Evolutionary conservation across 1,140 invertebrate genomes (phyloP), one percentile per base, ranked within the genome.

Genomic region (Rhyacophila brunnea): DNA sequence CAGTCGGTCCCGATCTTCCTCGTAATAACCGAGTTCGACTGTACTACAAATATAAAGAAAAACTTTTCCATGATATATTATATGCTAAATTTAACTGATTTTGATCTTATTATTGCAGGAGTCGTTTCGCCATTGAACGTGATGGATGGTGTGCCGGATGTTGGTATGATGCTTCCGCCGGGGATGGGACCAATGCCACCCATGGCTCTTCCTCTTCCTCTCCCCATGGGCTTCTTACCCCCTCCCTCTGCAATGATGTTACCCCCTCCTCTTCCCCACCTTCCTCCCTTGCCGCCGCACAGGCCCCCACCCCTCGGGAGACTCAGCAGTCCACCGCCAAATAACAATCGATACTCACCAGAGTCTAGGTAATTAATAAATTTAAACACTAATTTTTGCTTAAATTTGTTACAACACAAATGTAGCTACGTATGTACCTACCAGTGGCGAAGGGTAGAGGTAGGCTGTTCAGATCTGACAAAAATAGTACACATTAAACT

Each of bases 291-390:
- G 32, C 73, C 73, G 43, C 67, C 74, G 36, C 71, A 72, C 57
- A 70, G 74, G 4, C 74, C 74, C 20, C 74, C 75, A 46, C 76
- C 75, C 10, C 66, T 77, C 1, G 74, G 76, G 14, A 61, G 75
- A 1, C 58, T 77, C 50, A 74, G 74, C 42, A 61, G 59, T 36
- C 63, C 56, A 11, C 40, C 49, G 51, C 57, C 46, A 40, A 35
- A 40, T 7, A 46, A 50, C 20, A 43, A 64, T 36, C 45, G 57
- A 60, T 64, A 57, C 51, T 60, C 53, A 11, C 62, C 62, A n/a
- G 58, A 64, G 43, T 64, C 62, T 17, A 64, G 62, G 62, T 60
- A 17, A 28, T n/a, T n/a, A n/a, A n/a, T n/a, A n/a, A n/a, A n/a
- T n/a, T n/a, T n/a, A n/a, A n/a, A n/a, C n/a, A n/a, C n/a, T n/a